Evolutionary conservation across 35 echinoderm and acorn worm species (phyloP).

Genomic region (Diadema setosum): DNA sequence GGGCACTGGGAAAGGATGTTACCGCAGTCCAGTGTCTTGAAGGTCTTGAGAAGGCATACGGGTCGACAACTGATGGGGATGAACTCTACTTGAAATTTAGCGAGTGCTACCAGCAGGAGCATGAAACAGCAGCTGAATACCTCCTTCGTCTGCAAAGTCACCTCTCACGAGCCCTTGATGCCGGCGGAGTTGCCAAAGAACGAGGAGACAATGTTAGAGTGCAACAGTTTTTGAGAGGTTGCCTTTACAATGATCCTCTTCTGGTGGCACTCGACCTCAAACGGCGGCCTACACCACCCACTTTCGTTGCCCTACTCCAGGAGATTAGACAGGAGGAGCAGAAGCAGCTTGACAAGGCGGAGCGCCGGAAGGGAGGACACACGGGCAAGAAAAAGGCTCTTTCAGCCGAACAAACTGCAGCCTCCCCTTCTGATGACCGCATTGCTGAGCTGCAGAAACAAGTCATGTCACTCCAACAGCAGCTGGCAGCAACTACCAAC

Average conservation of each 20-base stretch:
- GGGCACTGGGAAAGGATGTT: not conserved
- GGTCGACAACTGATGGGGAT: not conserved
- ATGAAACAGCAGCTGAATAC: not conserved
- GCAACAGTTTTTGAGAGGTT: constrained; percentile 22
- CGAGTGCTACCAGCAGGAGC: not conserved
- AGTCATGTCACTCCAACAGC: not conserved
- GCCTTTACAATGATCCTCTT: constrained; percentile 16
- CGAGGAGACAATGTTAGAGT: not conserved
- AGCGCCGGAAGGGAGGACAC: not conserved
- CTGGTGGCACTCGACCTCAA: constrained; percentile 9
- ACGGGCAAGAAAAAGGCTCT: not conserved
- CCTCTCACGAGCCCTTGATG: not conserved
- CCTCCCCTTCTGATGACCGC: not conserved
- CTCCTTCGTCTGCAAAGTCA: not conserved
- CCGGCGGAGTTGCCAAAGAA: not conserved
- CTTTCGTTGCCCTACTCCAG: not conserved
- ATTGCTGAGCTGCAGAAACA: not conserved
- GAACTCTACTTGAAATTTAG: not conserved
- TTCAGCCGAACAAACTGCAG: not conserved
- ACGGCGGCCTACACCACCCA: constrained; percentile 19
- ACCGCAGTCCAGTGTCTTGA: not conserved
- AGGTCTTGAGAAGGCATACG: not conserved
- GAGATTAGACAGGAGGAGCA: constrained; percentile 38
- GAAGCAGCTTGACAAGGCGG: not conserved
- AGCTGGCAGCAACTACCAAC: not conserved